These are phyloP conservation scores for Polyploca ridens DNA, from an alignment of 2,888 invertebrate genomes.

Conservation along the genomic window DNA sequence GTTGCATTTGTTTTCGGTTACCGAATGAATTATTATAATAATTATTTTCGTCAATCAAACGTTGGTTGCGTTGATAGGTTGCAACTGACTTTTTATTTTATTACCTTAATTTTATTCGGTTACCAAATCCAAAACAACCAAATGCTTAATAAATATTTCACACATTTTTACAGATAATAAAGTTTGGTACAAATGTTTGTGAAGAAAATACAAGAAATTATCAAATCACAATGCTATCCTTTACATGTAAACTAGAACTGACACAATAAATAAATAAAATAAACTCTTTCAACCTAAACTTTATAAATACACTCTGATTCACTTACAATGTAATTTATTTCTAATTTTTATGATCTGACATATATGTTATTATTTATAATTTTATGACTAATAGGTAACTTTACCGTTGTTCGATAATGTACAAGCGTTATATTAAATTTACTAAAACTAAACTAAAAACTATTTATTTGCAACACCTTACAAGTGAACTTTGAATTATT, in stretches of 20 bases:
- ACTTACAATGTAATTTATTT: conserved; percentile 26
- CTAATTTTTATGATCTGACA: conserved; percentile 20
- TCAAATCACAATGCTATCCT: neutral
- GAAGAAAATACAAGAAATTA: neutral
- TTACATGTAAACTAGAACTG: conserved; percentile 19
- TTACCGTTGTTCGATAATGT: conserved; percentile 65
- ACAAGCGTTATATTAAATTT: conserved; percentile 39
- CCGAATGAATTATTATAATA: neutral
- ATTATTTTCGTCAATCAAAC: neutral
- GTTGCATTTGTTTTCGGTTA: neutral
- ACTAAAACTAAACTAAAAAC: conserved; percentile 23
- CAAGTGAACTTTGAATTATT: conserved; percentile 41
- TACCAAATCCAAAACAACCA: neutral
- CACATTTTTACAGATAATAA: conserved; percentile 9
- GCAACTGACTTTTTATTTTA: no score
- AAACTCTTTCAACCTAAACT: conserved; percentile 51
- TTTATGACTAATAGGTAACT: conserved; percentile 75
- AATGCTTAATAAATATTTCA: neutral
- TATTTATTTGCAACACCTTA: conserved; percentile 30
- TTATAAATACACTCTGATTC: conserved; percentile 72
- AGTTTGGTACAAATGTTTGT: conserved; percentile 1
- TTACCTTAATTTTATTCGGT: neutral
- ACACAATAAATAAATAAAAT: conserved; percentile 64
- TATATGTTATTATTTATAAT: conserved; percentile 14
- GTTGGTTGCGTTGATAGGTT: neutral